Evolutionary conservation across 2,888 invertebrate genomes (phyloP).

Genomic region (Orthosia cruda): DNA sequence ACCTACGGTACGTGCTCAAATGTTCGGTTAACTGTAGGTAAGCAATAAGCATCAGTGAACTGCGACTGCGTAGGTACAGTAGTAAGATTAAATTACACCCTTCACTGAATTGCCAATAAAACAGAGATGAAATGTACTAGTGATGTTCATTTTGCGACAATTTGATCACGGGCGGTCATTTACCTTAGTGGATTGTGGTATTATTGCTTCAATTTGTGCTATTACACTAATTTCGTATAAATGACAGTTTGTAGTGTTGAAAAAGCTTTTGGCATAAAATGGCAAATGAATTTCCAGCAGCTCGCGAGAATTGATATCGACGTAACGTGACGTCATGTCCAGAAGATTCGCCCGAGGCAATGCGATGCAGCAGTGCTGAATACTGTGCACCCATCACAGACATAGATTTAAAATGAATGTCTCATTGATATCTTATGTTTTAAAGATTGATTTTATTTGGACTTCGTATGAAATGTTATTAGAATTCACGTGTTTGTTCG

Average conservation of each 20-base stretch:
- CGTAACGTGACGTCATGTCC: constrained; percentile 13
- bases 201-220: constrained; percentile 61
- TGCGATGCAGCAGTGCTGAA: constrained; percentile 14
- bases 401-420: constrained; percentile 40
- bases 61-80: constrained; percentile 51
- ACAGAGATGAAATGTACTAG: constrained; percentile 76
- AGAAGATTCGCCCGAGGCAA: constrained; percentile 27
- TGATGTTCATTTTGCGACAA: constrained; percentile 79
- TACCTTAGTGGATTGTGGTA: constrained; percentile 78
- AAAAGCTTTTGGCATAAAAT: constrained; percentile 29
- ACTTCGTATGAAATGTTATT: constrained; percentile 8
- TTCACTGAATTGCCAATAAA: constrained; percentile 77
- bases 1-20: constrained; percentile 3
- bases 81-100: constrained; percentile 78
- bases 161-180: constrained; percentile 78
- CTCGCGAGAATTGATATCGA: constrained; percentile 19
- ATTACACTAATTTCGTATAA: constrained; percentile 56
- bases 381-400: constrained; percentile 15
- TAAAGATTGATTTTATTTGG: constrained; percentile 11
- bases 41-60: constrained; percentile 33
- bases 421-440: constrained; percentile 37
- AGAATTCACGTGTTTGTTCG: neutral
- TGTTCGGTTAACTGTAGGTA: constrained; percentile 30
- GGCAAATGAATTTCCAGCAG: constrained; percentile 23
- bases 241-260: constrained; percentile 41